Conservation (phyloP, 2,113 vertebrate species). For the Neotragus pygmaeus region DNA sequence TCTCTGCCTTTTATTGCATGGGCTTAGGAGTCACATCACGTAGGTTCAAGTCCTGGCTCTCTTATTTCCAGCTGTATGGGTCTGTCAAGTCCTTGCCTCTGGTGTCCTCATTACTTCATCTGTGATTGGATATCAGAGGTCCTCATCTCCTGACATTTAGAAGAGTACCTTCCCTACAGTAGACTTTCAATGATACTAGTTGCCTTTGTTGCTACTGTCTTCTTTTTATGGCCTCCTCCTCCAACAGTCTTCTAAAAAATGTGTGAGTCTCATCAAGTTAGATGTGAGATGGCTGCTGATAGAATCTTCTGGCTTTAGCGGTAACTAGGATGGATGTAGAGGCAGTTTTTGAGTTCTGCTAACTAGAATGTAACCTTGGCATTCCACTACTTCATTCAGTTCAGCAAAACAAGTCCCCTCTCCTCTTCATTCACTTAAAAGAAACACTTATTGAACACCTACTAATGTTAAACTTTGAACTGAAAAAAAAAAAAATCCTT, state of each 20-base stretch:
- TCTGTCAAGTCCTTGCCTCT: background rate
- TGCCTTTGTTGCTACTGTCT: background rate
- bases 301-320: background rate
- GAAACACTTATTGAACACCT: background rate
- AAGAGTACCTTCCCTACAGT: background rate
- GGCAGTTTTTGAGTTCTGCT: background rate
- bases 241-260: background rate
- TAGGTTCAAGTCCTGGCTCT: background rate
- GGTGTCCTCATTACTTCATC: background rate
- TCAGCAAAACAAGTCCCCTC: background rate
- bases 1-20: background rate
- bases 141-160: background rate
- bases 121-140: background rate
- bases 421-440: background rate
- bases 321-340: background rate
- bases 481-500: background rate
- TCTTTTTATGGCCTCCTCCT: background rate
- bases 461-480: background rate
- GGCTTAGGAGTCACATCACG: background rate
- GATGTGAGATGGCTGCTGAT: background rate
- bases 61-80: background rate
- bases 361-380: background rate
- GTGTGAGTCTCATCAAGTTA: background rate
- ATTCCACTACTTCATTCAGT: background rate
- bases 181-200: background rate